Conservation (phyloP, 2,797 vertebrate species). For the Agapornis canus region DNA sequence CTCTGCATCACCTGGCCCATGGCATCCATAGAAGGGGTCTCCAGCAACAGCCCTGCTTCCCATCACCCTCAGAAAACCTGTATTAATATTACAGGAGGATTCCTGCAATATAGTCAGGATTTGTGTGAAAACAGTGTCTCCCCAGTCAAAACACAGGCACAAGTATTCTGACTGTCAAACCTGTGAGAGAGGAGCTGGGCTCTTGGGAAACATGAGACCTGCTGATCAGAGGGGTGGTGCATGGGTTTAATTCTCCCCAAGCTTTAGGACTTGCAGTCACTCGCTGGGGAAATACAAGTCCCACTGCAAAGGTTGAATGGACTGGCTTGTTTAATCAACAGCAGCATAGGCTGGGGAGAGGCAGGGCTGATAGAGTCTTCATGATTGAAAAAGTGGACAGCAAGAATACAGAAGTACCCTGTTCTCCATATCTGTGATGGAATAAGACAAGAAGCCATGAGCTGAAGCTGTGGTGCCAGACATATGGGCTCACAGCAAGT, state of each 20-base stretch:
- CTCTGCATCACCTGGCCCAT: background rate
- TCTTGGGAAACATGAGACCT: fast-evolving
- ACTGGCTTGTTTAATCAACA: background rate
- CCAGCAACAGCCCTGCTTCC: background rate
- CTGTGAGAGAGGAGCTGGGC: background rate
- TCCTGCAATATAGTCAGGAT: fast-evolving
- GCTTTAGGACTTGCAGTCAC: background rate
- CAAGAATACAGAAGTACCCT: background rate
- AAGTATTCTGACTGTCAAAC: background rate
- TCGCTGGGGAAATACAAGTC: background rate
- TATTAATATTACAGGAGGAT: background rate
- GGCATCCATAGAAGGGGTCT: fast-evolving
- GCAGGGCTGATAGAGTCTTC: background rate
- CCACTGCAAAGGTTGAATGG: background rate
- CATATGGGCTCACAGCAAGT: fast-evolving
- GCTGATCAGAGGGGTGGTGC: background rate
- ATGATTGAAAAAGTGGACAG: background rate
- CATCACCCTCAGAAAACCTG: background rate
- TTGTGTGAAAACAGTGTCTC: background rate
- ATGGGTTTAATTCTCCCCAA: background rate
- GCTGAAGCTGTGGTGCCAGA: background rate
- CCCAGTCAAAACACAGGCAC: background rate
- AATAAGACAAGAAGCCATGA: background rate
- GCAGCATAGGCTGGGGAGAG: background rate
- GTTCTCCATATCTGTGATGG: background rate